Percentiles rank a stretch among this genome's conserved stretches.
Conservation (phyloP, 2,797 vertebrate species). For the Diceros bicornis region DNA sequence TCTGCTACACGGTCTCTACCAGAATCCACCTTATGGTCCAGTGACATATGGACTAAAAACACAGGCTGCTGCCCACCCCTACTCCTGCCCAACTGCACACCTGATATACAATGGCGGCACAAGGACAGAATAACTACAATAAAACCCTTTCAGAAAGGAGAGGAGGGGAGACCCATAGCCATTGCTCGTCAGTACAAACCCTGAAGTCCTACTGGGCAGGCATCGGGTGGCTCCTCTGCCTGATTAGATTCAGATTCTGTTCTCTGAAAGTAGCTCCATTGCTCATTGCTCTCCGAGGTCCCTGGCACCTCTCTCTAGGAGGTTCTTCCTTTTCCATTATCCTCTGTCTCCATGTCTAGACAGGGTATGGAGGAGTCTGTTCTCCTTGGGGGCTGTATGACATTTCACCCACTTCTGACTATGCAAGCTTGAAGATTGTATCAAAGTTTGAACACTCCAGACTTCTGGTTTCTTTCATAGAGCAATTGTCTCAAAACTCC, state of each 20-base stretch:
- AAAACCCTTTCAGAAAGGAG: neutral
- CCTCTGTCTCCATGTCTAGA: neutral
- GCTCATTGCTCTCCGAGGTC: neutral
- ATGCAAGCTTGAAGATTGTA: neutral
- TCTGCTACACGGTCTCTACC: neutral
- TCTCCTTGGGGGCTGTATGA: neutral
- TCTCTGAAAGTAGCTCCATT: neutral
- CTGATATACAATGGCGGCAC: no score
- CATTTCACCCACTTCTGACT: neutral
- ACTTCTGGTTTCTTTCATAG: constrained; percentile 7
- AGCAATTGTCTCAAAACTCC: constrained; percentile 4
- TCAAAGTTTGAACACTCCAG: neutral
- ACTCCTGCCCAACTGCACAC: neutral
- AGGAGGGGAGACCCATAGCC: neutral
- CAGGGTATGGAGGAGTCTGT: neutral
- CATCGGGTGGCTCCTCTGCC: neutral
- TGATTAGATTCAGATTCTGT: neutral
- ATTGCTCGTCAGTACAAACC: neutral
- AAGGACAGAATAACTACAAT: neutral
- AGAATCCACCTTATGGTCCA: neutral
- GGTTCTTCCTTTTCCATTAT: neutral
- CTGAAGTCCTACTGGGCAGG: neutral
- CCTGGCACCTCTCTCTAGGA: neutral
- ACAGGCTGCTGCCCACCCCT: neutral
- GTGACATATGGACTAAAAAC: neutral